Conservation (phyloP, 92 coral and sea anemone species). For the Porites cylindrica region DNA sequence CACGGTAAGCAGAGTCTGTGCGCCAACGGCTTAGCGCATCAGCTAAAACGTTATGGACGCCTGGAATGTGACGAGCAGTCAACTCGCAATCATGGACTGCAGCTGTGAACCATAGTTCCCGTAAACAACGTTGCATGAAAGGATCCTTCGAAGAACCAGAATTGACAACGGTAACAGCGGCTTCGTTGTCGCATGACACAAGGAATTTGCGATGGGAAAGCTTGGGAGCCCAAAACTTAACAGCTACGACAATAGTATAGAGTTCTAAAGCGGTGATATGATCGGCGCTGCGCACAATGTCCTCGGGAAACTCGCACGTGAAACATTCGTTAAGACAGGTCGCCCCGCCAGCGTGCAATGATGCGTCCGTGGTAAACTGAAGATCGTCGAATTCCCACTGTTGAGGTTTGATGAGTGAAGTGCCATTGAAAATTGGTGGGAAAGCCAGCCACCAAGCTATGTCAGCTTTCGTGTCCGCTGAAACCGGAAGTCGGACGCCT, state of each 20-base stretch:
- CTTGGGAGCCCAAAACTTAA: background rate
- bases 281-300: background rate
- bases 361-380: background rate
- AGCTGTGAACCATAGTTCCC: conserved; percentile 47
- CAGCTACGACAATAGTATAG: background rate
- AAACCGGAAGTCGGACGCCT: background rate
- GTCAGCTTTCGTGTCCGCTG: conserved; percentile 12
- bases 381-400: too few species aligned
- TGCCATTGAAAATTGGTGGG: too few species aligned
- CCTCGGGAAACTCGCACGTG: conserved; percentile 6
- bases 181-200: conserved; percentile 36
- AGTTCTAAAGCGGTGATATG: background rate
- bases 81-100: conserved; percentile 29
- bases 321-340: conserved; percentile 1
- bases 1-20: background rate
- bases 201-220: background rate
- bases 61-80: conserved; percentile 34
- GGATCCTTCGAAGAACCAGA: conserved; percentile 11
- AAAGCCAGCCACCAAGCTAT: conserved; percentile 38
- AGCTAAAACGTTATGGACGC: conserved; percentile 1
- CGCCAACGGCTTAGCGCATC: conserved; percentile 35
- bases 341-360: too few species aligned
- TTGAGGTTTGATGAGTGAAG: too few species aligned
- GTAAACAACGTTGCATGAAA: conserved; percentile 49
- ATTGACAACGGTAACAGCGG: conserved; percentile 15